Percentiles rank a stretch among this genome's conserved stretches.
Evolutionary conservation across 2,113 vertebrate species (phyloP).

Genomic region (Centropus unirufus): DNA sequence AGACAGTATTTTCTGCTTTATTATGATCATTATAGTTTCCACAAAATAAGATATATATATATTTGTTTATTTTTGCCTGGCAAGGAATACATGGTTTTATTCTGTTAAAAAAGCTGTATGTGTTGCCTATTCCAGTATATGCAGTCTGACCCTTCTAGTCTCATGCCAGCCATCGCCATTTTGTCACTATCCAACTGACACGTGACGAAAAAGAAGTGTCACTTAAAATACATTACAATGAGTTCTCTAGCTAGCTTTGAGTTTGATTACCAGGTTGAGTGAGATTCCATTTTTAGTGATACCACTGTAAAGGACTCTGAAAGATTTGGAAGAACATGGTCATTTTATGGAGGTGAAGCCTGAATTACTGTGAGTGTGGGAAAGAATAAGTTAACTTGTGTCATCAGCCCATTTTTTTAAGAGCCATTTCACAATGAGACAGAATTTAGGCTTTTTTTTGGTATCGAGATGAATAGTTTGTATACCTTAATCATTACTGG

Average conservation of each 20-base stretch:
- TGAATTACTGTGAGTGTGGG: not conserved
- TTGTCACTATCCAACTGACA: conserved; percentile 30
- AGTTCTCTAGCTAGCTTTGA: conserved; percentile 11
- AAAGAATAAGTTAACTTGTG: not conserved
- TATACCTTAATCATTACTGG: not conserved
- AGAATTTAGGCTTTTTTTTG: not conserved
- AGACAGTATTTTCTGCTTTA: not conserved
- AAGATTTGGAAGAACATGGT: not conserved
- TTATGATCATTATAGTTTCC: not conserved
- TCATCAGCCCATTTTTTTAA: not conserved
- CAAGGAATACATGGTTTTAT: not conserved
- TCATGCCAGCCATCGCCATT: conserved; percentile 10
- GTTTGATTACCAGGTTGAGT: conserved; percentile 38
- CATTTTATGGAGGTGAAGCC: not conserved
- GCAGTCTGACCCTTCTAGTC: not conserved
- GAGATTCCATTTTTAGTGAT: conserved; percentile 45
- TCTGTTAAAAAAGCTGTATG: not conserved
- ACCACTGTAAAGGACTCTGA: not conserved
- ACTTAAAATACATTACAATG: conserved; percentile 55
- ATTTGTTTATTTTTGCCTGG: not conserved
- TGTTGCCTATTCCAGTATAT: not conserved
- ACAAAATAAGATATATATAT: not conserved
- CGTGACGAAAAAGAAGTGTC: conserved; percentile 17
- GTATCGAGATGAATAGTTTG: not conserved
- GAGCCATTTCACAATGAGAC: not conserved